These are phyloP conservation scores for Ylistrum balloti DNA, from an alignment of 1,140 invertebrate species.

Conservation along the genomic window DNA sequence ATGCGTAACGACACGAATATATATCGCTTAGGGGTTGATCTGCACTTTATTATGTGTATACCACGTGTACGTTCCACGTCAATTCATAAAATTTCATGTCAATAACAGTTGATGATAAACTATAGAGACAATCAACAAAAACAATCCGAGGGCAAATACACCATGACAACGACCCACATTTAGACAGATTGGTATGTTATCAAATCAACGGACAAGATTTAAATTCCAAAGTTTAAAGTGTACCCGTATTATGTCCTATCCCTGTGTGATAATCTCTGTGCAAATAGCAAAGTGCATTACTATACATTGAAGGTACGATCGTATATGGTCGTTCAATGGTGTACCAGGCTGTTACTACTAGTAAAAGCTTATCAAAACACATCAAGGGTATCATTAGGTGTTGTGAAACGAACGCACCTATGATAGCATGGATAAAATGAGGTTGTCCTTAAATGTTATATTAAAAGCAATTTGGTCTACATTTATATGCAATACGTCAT, in stretches of 20 bases:
- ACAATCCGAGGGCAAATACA: background rate
- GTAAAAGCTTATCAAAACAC: background rate
- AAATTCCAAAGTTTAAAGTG: constrained; percentile 32
- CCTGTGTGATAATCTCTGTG: background rate
- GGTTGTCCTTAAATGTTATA: no score
- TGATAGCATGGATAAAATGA: background rate
- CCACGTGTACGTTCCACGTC: background rate
- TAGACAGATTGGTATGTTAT: background rate
- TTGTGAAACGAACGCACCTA: background rate
- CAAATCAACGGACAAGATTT: background rate
- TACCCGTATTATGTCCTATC: background rate
- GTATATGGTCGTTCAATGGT: background rate
- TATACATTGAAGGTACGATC: background rate
- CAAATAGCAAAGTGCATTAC: constrained; percentile 40
- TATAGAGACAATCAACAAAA: background rate
- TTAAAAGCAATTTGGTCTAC: background rate
- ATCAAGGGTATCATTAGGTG: background rate
- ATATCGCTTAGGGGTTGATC: background rate
- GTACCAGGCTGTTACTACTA: background rate
- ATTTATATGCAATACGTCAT: background rate
- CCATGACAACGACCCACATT: constrained; percentile 4
- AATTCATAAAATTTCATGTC: constrained; percentile 18
- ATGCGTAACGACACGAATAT: background rate
- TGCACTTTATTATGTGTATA: background rate
- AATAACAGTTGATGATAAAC: background rate